A percentile compares a stretch with the other conserved stretches of the same genome.
These are phyloP conservation scores for Octodonta nipae DNA, from an alignment of 2,888 invertebrate species.

Conservation along the genomic window DNA sequence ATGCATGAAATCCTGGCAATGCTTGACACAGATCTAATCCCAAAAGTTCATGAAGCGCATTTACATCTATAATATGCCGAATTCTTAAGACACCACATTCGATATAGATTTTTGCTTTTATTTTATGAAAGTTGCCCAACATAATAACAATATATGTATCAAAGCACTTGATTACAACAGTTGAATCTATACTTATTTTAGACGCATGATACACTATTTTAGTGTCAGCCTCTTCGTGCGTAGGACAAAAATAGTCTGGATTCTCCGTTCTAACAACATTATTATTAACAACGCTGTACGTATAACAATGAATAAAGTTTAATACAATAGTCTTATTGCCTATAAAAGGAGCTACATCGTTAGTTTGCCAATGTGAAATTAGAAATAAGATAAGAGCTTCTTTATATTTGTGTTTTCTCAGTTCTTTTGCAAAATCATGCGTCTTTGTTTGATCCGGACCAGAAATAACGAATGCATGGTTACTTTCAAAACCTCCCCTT, in stretches of 20 bases:
- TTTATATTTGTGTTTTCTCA: constrained; percentile 8
- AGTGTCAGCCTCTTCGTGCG: constrained; percentile 3
- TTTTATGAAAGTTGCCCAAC: constrained; percentile 8
- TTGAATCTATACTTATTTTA: constrained; percentile 5
- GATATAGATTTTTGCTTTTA: constrained; percentile 7
- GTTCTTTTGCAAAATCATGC: constrained; percentile 8
- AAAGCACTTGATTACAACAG: constrained; percentile 7
- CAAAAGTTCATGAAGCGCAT: no score
- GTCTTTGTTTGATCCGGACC: constrained; percentile 9
- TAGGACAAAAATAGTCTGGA: no score
- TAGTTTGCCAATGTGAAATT: constrained; percentile 8
- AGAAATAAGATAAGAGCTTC: constrained; percentile 8
- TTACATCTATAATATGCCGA: constrained; percentile 8
- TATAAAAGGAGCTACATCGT: constrained; percentile 6
- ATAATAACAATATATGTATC: constrained; percentile 10
- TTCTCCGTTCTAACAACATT: constrained; percentile 2
- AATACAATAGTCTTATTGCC: constrained; percentile 3
- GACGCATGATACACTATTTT: constrained; percentile 4
- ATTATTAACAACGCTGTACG: constrained; percentile 1
- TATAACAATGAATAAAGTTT: constrained; percentile 4
- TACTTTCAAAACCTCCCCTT: constrained; percentile 5
- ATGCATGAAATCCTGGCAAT: no score
- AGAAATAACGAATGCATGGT: constrained; percentile 7
- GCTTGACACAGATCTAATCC: no score
- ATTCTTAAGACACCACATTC: constrained; percentile 8